Conservation (phyloP, 2,797 vertebrate species). For the Argya squamiceps region DNA sequence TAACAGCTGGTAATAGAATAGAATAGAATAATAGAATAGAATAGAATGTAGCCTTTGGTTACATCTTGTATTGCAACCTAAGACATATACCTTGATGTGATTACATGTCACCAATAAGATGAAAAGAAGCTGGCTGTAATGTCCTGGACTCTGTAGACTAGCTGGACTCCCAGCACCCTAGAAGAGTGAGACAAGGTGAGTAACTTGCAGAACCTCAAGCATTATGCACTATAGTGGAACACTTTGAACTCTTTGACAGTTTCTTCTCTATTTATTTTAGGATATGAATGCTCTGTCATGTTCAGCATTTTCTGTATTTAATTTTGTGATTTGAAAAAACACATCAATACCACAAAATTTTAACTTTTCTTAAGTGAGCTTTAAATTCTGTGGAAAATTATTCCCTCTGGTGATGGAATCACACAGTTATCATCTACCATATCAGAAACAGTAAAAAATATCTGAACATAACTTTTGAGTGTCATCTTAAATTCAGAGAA, state of each 20-base stretch:
- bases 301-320: neutral
- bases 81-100: neutral
- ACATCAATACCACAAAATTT: neutral
- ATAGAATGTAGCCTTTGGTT: neutral
- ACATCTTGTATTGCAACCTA: neutral
- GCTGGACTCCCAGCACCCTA: neutral
- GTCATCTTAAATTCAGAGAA: neutral
- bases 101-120: neutral
- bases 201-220: neutral
- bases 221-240: neutral
- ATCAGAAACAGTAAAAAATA: neutral
- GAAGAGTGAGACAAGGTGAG: neutral
- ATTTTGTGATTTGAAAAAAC: neutral
- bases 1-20: neutral
- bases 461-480: neutral
- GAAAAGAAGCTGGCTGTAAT: neutral
- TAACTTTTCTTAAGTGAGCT: neutral
- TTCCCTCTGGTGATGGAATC: neutral
- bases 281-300: neutral
- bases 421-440: rapidly evolving
- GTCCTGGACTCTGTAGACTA: neutral
- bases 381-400: neutral
- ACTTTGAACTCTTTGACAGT: neutral
- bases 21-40: too few relatives aligned
- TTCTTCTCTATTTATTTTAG: neutral